Evolutionary conservation across 1,140 invertebrate species (phyloP), one percentile per base, ranked within the genome.

Genomic region (Archegozetes longisetosus): DNA sequence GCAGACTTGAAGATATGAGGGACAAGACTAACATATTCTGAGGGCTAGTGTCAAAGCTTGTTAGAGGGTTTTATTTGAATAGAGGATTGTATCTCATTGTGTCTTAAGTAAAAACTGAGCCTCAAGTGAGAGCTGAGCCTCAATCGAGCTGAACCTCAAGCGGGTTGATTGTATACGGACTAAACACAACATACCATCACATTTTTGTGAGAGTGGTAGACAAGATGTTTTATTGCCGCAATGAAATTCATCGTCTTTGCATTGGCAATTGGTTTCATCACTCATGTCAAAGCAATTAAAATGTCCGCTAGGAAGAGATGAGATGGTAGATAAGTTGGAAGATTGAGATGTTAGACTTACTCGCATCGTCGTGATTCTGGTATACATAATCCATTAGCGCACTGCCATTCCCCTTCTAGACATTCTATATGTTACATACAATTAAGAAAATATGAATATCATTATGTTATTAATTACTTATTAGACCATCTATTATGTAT

Each of bases 181-280:
- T n/a, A n/a, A n/a, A n/a, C n/a, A n/a, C n/a, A n/a, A n/a, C n/a
- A n/a, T n/a, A n/a, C 80, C 80, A 69, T 92, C 80, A 67, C 88
- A 92, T 76, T 81, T 81, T 68, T 80, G 80, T 17, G 71, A 75
- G 54, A 80, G 75, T 20, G 80, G 74, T 59, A 87, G 75, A 70
- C 85, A 87, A 29, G 83, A 85, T 61, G 83, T 84, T 55, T 78
- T 76, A 65, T 84, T 82, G 48, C 83, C 81, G 68, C 85, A 88
- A 48, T 82, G 82, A 68, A 88, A 86, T 70, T 84, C 78, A 56
- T 79, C 82, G 14, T 76, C 70, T 67, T 40, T 40, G 32, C 32
- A 40, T 17, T 40, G 84, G 69, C 85, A 88, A 70, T 83, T 76
- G 62, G 77, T 74, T 74, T 88, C 85, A 71, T 88, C 85, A n/a